Evolutionary conservation across 2,888 invertebrate genomes (phyloP).

Genomic region (Lycaena phlaeas): DNA sequence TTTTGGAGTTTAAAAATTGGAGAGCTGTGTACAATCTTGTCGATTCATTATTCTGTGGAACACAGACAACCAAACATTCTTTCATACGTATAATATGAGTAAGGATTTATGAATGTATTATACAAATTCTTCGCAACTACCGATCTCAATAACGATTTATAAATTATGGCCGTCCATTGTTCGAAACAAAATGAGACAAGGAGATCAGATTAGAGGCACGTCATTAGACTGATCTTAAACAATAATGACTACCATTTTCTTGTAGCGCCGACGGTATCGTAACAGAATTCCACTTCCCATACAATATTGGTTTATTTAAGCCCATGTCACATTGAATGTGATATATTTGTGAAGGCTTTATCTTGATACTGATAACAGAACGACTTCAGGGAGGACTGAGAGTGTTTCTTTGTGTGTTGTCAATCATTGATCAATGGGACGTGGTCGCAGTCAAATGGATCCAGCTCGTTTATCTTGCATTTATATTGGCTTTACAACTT

Average conservation of each 20-base stretch:
- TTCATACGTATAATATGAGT: no score
- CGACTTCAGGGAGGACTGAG: constrained; percentile 26
- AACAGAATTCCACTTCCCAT: constrained; percentile 20
- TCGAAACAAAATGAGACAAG: constrained; percentile 30
- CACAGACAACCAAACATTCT: no score
- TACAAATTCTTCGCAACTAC: not conserved
- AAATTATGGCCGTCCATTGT: constrained; percentile 32
- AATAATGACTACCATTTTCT: constrained; percentile 43
- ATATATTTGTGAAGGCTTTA: constrained; percentile 17
- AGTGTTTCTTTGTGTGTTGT: constrained; percentile 43
- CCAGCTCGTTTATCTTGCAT: not conserved
- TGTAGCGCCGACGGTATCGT: constrained; percentile 22
- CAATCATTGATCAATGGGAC: constrained; percentile 44
- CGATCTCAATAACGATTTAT: constrained; percentile 2
- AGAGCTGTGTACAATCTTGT: no score
- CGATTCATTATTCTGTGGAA: no score
- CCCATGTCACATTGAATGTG: constrained; percentile 21
- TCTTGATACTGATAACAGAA: constrained; percentile 41
- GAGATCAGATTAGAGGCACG: constrained; percentile 34
- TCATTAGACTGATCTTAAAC: constrained; percentile 44
- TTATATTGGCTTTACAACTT: not conserved
- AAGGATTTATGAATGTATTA: no score
- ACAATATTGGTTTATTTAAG: constrained; percentile 14
- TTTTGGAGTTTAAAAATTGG: no score
- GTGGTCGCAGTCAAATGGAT: constrained; percentile 9